Percentiles rank a stretch among this genome's conserved stretches.
phyloP scores from a whole-genome alignment of 2,113 vertebrate species.

The Brachyhypopomus occidentalis region DNA sequence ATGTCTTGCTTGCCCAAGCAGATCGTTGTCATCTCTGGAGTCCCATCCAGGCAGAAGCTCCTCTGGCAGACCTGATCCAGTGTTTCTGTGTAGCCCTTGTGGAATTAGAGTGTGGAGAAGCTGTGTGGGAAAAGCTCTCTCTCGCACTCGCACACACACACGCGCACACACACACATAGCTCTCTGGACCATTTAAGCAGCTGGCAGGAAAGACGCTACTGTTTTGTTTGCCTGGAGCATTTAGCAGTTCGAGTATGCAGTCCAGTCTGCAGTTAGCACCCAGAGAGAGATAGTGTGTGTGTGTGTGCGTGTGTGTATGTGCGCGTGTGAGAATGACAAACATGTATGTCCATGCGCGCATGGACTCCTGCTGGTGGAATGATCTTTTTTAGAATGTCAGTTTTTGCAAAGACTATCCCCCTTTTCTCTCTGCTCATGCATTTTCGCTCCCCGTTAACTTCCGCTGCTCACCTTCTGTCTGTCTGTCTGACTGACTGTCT shows the following conservation, averaged over 20 bases:
- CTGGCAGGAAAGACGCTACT: neutral
- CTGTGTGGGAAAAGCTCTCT: neutral
- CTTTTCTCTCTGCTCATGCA: neutral
- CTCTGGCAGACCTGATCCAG: neutral
- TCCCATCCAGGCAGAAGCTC: slow-evolving; percentile 15
- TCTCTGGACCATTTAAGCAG: neutral
- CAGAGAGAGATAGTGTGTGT: neutral
- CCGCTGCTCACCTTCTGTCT: no score
- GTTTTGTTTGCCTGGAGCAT: neutral
- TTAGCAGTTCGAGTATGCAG: neutral
- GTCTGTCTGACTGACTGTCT: neutral
- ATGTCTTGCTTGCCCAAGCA: slow-evolving; percentile 11
- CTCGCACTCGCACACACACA: no score
- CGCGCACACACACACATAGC: no score
- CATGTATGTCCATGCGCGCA: slow-evolving; percentile 1
- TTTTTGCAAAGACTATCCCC: neutral
- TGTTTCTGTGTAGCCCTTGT: neutral
- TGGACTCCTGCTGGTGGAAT: neutral
- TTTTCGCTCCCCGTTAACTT: neutral
- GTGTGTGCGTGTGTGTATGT: neutral
- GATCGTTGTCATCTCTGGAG: neutral
- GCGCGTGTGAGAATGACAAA: neutral
- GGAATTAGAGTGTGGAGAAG: neutral
- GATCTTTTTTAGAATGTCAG: neutral
- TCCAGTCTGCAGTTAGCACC: neutral